phyloP scores from a whole-genome alignment of 1,140 invertebrate species.

The Heliconius himera region DNA sequence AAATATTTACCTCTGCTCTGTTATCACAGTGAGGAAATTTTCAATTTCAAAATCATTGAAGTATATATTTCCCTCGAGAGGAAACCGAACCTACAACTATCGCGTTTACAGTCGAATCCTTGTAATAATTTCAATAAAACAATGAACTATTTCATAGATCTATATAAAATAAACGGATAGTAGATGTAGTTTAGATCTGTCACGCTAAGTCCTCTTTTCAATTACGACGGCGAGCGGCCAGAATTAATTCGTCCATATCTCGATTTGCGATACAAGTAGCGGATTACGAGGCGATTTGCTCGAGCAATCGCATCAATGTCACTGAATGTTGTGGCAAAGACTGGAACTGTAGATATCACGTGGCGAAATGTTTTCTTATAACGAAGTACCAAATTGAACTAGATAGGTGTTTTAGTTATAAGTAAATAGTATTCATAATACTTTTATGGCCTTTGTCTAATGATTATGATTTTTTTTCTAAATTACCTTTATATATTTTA shows the following conservation, averaged over 20 bases:
- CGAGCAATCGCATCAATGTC: conserved; percentile 64
- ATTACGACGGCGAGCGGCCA: conserved; percentile 62
- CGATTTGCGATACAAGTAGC: conserved; percentile 69
- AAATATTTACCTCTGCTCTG: too few species aligned
- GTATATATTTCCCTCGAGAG: too few species aligned
- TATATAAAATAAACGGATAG: not conserved
- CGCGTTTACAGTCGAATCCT: too few species aligned
- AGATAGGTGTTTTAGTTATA: not conserved
- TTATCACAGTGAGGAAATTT: too few species aligned
- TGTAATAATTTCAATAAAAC: not conserved
- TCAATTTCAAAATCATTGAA: too few species aligned
- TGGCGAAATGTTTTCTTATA: not conserved
- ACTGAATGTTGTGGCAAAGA: conserved; percentile 54
- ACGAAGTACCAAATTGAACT: not conserved
- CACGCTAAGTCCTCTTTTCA: conserved; percentile 66
- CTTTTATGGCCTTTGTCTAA: too few species aligned
- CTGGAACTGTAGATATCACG: conserved; percentile 39
- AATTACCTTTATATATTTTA: too few species aligned
- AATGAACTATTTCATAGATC: not conserved
- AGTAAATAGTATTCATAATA: too few species aligned
- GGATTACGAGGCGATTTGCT: conserved; percentile 75
- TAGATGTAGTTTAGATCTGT: conserved; percentile 43
- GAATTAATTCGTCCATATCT: conserved; percentile 74
- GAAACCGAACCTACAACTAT: too few species aligned
- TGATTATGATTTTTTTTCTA: too few species aligned